These are phyloP conservation scores for Lasioglossum lativentre DNA, from an alignment of 2,888 invertebrate species.

Conservation along the genomic window DNA sequence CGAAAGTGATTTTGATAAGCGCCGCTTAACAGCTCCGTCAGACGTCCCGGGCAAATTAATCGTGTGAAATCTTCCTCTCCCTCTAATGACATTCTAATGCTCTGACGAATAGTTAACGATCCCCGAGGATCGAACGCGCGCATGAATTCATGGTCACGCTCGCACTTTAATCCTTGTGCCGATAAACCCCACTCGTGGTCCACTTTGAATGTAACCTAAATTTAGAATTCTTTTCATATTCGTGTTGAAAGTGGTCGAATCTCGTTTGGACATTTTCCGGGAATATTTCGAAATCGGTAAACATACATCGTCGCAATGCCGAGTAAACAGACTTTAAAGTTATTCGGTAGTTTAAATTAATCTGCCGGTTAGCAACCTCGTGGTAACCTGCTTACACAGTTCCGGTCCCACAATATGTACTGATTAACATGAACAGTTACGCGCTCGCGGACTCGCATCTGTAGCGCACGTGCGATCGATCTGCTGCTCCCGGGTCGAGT, in stretches of 20 bases:
- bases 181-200: neutral
- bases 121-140: neutral
- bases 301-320: too few relatives aligned
- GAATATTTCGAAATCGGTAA: too few relatives aligned
- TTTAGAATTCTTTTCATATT: neutral
- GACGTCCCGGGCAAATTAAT: neutral
- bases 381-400: slow-evolving; percentile 74
- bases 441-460: slow-evolving; percentile 23
- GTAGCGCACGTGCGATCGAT: slow-evolving; percentile 38
- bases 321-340: too few relatives aligned
- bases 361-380: slow-evolving; percentile 70
- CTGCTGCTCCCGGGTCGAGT: slow-evolving; percentile 5
- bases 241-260: neutral
- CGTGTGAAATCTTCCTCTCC: slow-evolving; percentile 10
- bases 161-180: neutral
- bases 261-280: neutral
- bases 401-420: slow-evolving; percentile 68
- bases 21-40: slow-evolving; percentile 20
- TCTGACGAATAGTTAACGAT: neutral
- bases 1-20: slow-evolving; percentile 53
- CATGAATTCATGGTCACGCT: neutral
- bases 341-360: too few relatives aligned
- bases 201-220: neutral
- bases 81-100: slow-evolving; percentile 19
- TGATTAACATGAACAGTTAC: slow-evolving; percentile 78